A percentile compares a stretch with the other conserved stretches of the same genome.
Conservation (phyloP, 2,888 invertebrate species). For the Cheilosia vernalis region DNA sequence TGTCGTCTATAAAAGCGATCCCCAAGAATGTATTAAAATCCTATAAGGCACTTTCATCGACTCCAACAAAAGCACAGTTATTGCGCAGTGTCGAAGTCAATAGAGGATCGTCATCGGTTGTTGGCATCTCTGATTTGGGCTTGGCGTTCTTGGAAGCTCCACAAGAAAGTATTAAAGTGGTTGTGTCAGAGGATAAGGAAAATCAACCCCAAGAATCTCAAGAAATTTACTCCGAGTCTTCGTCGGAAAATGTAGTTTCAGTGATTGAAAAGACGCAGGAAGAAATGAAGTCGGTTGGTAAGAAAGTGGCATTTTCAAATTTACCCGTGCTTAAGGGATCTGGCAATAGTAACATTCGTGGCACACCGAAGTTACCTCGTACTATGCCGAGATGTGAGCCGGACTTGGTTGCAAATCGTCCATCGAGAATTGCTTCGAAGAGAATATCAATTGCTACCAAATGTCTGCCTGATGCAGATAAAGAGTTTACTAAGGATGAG, state of each 20-base stretch:
- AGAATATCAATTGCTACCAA: conserved; percentile 22
- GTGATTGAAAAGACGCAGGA: conserved; percentile 51
- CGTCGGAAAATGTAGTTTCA: conserved; percentile 52
- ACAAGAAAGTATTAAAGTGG: conserved; percentile 37
- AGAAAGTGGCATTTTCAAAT: conserved; percentile 46
- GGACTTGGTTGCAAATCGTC: conserved; percentile 35
- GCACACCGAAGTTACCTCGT: conserved; percentile 5
- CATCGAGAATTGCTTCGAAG: conserved; percentile 28
- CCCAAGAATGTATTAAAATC: conserved; percentile 77
- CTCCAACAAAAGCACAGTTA: conserved; percentile 78
- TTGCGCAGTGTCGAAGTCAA: conserved; percentile 76
- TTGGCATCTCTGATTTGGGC: conserved; percentile 50
- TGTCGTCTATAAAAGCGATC: conserved; percentile 29
- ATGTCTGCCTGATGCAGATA: no score
- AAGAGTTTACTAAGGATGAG: conserved; percentile 69
- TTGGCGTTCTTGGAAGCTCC: conserved; percentile 51
- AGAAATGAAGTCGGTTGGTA: conserved; percentile 12
- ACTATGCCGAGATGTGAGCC: conserved; percentile 19
- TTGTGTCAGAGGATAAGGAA: conserved; percentile 48
- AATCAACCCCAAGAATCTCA: conserved; percentile 44
- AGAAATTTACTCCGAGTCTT: conserved; percentile 49
- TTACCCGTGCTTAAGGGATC: conserved; percentile 26
- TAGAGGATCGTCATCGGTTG: conserved; percentile 75
- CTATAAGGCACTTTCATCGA: conserved; percentile 79
- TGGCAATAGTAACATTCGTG: conserved; percentile 5